phyloP scores from a whole-genome alignment of 1,140 invertebrate species.

The Panagrolaimus sp. region DNA sequence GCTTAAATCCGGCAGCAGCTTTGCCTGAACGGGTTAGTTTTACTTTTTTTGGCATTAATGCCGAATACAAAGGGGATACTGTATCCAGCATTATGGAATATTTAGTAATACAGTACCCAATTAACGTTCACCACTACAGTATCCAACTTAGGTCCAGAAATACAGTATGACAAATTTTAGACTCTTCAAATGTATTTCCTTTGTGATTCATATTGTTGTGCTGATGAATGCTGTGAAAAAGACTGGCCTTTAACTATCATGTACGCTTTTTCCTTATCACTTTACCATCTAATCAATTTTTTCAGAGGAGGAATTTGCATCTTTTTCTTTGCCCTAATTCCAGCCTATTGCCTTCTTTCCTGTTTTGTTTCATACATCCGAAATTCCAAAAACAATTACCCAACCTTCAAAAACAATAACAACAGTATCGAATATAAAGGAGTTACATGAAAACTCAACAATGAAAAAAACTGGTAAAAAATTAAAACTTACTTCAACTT shows the following conservation, averaged over 20 bases:
- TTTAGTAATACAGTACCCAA: too few species aligned
- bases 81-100: too few species aligned
- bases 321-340: neutral
- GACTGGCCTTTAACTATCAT: constrained; percentile 11
- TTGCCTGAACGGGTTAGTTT: neutral
- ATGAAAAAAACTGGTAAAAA: too few species aligned
- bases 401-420: neutral
- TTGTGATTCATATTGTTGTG: constrained; percentile 8
- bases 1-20: neutral
- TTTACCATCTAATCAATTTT: neutral
- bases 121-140: neutral
- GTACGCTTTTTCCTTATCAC: neutral
- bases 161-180: neutral
- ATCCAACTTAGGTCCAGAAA: too few species aligned
- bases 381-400: neutral
- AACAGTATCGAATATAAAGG: constrained; percentile 14
- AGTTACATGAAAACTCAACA: neutral
- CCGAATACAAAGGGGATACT: too few species aligned
- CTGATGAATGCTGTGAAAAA: constrained; percentile 7
- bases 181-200: neutral
- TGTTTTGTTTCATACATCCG: neutral
- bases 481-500: too few species aligned
- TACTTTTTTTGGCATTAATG: neutral
- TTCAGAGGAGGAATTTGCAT: neutral
- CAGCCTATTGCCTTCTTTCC: neutral